Percentiles rank a stretch among this genome's conserved stretches.
These are phyloP conservation scores for Tupiocoris notatus DNA, from an alignment of 2,888 invertebrate genomes.

Conservation along the genomic window DNA sequence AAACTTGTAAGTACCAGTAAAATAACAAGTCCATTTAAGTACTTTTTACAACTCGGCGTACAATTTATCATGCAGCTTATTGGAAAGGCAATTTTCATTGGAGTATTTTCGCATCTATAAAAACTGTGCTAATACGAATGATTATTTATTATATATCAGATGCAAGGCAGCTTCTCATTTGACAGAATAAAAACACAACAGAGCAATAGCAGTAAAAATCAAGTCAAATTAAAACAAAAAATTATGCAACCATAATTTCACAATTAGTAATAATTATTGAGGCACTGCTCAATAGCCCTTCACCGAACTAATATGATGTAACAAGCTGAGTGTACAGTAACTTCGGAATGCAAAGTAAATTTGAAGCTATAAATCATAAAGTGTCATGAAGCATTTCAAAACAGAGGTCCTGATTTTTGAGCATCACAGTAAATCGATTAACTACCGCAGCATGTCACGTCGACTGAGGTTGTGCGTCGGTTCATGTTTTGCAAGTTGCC, in stretches of 20 bases:
- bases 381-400: constrained; percentile 10
- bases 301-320: background rate
- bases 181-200: too few relatives aligned
- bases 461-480: constrained; percentile 68
- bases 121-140: too few relatives aligned
- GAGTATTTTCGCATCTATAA: too few relatives aligned
- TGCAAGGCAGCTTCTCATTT: too few relatives aligned
- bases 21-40: too few relatives aligned
- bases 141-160: too few relatives aligned
- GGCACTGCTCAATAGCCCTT: too few relatives aligned
- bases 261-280: background rate
- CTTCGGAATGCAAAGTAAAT: background rate
- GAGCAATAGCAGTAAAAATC: background rate
- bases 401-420: constrained; percentile 8
- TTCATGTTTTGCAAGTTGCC: constrained; percentile 69
- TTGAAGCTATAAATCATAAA: constrained; percentile 7
- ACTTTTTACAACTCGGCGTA: too few relatives aligned
- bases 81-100: too few relatives aligned
- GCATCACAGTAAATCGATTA: constrained; percentile 28
- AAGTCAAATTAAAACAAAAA: background rate
- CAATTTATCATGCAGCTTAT: too few relatives aligned
- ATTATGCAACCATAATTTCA: background rate
- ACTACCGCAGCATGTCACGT: constrained; percentile 61
- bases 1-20: too few relatives aligned
- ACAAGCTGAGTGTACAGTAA: background rate